Evolutionary conservation across 2,888 invertebrate species (phyloP).

Genomic region (Helleia helle): DNA sequence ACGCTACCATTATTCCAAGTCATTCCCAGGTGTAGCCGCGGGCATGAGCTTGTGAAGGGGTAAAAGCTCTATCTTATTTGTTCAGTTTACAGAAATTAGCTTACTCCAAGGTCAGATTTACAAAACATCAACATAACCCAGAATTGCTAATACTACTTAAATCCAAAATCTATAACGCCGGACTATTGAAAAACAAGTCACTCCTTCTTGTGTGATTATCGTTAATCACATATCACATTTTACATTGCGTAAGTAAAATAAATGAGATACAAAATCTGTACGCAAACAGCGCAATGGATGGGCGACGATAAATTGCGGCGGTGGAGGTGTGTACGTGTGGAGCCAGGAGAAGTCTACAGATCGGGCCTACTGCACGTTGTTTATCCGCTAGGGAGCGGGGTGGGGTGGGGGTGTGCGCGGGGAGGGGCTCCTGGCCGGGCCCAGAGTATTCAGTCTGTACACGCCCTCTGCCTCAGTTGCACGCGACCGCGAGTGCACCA

Average conservation of each 20-base stretch:
- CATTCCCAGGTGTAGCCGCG: no score
- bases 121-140: conserved; percentile 30
- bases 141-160: conserved; percentile 42
- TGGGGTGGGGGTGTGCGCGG: conserved; percentile 25
- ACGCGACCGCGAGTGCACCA: conserved; percentile 53
- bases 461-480: conserved; percentile 47
- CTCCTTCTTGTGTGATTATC: conserved; percentile 28
- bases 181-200: conserved; percentile 51
- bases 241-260: conserved; percentile 23
- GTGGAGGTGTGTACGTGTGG: conserved; percentile 37
- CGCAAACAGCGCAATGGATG: conserved; percentile 17
- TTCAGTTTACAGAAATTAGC: background rate
- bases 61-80: background rate
- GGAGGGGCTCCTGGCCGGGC: conserved; percentile 59
- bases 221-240: conserved; percentile 13
- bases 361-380: conserved; percentile 71
- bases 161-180: conserved; percentile 64
- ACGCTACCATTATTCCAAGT: no score
- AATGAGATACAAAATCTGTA: background rate
- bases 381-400: conserved; percentile 63
- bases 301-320: conserved; percentile 24
- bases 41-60: no score
- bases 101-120: conserved; percentile 11
- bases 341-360: conserved; percentile 48
- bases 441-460: conserved; percentile 52